Base-by-base conservation (phyloP, 2,113 vertebrate genomes). In the Centropus unirufus region DNA sequence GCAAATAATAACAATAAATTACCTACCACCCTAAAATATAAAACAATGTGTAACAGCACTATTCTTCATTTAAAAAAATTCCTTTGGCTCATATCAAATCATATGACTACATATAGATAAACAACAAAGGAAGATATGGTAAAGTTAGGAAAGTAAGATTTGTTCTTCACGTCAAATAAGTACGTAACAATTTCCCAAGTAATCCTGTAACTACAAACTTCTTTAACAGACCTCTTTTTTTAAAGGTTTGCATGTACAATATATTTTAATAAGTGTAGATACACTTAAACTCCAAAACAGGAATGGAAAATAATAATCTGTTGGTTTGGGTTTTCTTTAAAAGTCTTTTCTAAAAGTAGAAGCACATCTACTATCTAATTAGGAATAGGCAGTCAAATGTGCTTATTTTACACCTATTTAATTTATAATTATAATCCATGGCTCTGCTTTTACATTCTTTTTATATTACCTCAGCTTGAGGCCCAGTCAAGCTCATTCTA, bases 1-100 rank as follows among this genome's bases (percentile, higher is more conserved):
- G 18, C 18, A 92, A 92, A 90, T 80, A 63, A 80, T 92, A 95
- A 94, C 90, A 70, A 94, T 88, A 79, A 74, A 95, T 73, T 0
- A 59, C 8, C 47, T 85, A 58, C 17, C 39, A 44, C 87, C 14
- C 32, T 77, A 90, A 84, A 96, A 14, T 12, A 30, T 55, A 63
- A 85, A 89, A 1, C 16, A 44, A 68, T 1, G 0, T 40, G 17
- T 44, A 84, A 26, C 3, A 27, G 18, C 57, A 52, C 19, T 85
- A 66, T 54, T 52, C 51, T 23, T 75, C 49, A 39, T n/a, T 61
- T 59, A 44, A 64, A 70, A 85, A 57, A 51, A 42, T 15, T 11
- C 8, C 16, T 79, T 62, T 84, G 63, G 27, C 39, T 92, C 62
- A n/a, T n/a, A 55, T 30, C 2, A 87, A 79, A 66, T 32, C 75